phyloP scores from a whole-genome alignment of 2,113 vertebrate genomes.

The Mugil cephalus region DNA sequence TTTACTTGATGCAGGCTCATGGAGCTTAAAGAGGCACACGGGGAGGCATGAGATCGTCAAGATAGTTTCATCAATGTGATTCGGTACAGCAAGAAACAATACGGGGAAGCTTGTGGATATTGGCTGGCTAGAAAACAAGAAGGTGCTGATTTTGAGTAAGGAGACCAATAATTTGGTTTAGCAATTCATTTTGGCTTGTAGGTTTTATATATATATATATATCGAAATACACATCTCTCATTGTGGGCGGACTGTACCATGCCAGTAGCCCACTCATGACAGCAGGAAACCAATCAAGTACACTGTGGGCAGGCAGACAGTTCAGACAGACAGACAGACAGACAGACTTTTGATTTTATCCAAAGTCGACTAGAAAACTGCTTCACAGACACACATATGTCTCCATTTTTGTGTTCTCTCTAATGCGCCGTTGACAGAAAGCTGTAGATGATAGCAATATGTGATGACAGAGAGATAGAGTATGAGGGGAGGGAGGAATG shows the following conservation, averaged over 20 bases:
- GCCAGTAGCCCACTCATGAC: conserved; percentile 29
- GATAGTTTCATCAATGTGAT: not conserved
- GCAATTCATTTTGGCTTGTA: conserved; percentile 17
- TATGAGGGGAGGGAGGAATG: conserved; percentile 48
- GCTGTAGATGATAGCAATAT: conserved; percentile 37
- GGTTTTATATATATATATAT: conserved; percentile 13
- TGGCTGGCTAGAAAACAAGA: conserved; percentile 18
- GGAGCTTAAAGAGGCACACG: not conserved
- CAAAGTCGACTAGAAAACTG: conserved; percentile 28
- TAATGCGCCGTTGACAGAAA: conserved; percentile 27
- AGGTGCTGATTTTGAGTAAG: not conserved
- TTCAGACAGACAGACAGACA: not conserved
- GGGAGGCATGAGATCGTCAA: not conserved
- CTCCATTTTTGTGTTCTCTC: conserved; percentile 27
- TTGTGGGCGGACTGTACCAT: conserved; percentile 5
- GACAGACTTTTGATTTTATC: not conserved
- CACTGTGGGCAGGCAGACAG: not conserved
- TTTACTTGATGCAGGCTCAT: conserved; percentile 3
- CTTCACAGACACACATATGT: conserved; percentile 19
- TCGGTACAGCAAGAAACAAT: not conserved
- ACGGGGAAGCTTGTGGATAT: conserved; percentile 28
- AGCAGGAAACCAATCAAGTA: conserved; percentile 12
- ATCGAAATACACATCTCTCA: conserved; percentile 20
- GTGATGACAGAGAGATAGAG: conserved; percentile 39
- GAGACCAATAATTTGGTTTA: conserved; percentile 31